These are phyloP conservation scores for Pseudomugil gertrudae DNA, from an alignment of 2,797 vertebrate species.

Conservation along the genomic window DNA sequence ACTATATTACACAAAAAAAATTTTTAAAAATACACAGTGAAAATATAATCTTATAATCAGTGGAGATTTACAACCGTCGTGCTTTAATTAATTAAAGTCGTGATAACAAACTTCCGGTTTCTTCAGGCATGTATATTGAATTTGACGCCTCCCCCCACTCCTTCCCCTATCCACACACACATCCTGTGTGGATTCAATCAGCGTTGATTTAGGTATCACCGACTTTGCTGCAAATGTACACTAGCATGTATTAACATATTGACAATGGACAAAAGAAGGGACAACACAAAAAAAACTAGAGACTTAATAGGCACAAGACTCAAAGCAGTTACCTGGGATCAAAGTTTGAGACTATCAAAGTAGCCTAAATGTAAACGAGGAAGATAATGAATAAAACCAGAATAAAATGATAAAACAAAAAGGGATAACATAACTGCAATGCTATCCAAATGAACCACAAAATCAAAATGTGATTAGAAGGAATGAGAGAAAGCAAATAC, in stretches of 20 bases:
- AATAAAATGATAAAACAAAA: neutral
- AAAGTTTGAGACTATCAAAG: neutral
- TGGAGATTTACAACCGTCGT: neutral
- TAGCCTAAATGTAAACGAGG: neutral
- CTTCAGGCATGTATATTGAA: rapidly evolving
- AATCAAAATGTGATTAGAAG: neutral
- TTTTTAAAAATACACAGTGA: neutral
- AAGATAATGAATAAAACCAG: neutral
- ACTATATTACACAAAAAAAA: neutral
- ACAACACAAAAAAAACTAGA: too few species aligned
- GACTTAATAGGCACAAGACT: too few species aligned
- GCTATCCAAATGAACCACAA: neutral
- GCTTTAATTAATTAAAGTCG: constrained; percentile 29
- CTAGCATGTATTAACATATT: neutral
- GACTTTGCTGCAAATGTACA: neutral
- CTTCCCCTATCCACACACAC: constrained; percentile 62
- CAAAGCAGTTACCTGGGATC: too few species aligned
- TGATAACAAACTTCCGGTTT: neutral
- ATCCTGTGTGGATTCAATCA: constrained; percentile 53
- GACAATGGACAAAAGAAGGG: too few species aligned
- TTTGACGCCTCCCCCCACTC: constrained; percentile 17
- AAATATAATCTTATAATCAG: neutral
- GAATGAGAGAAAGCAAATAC: neutral
- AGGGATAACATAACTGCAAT: neutral
- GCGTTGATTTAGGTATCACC: constrained; percentile 11